A percentile compares a stretch with the other conserved stretches of the same genome.
Evolutionary conservation across 2,113 vertebrate species (phyloP).

Genomic region (Sorex araneus): DNA sequence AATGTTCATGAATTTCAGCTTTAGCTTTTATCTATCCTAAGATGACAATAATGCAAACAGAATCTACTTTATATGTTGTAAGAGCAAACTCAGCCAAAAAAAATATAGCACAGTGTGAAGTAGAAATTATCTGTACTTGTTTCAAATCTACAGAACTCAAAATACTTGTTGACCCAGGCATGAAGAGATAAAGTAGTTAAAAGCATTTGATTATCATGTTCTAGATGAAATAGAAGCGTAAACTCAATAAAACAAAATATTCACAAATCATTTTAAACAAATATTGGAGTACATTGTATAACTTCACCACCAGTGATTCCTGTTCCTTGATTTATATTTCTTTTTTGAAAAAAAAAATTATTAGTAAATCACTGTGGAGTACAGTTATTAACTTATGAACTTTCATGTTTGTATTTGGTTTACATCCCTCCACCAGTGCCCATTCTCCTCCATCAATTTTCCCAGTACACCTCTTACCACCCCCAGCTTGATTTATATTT

Average conservation of each 20-base stretch:
- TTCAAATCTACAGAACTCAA: slow-evolving; percentile 14
- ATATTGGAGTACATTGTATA: neutral
- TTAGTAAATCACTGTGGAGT: too few relatives aligned
- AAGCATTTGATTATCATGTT: neutral
- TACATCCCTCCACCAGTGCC: too few relatives aligned
- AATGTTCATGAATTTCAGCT: neutral
- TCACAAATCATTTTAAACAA: slow-evolving; percentile 18
- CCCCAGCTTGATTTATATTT: neutral
- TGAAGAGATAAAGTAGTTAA: neutral
- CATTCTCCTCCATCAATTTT: too few relatives aligned
- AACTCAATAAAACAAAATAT: neutral
- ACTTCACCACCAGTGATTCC: neutral
- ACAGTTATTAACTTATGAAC: too few relatives aligned
- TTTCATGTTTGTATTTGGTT: too few relatives aligned
- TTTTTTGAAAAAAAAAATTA: too few relatives aligned
- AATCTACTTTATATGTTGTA: neutral
- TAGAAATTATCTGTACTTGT: neutral
- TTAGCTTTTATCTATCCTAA: neutral
- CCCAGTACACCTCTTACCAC: too few relatives aligned
- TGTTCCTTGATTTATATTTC: neutral
- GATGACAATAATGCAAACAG: neutral
- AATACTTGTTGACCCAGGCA: slow-evolving; percentile 7
- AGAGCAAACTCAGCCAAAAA: neutral
- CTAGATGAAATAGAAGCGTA: neutral
- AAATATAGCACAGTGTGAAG: neutral